Evolutionary conservation across 2,888 invertebrate genomes (phyloP), one percentile per base, ranked within the genome.

Genomic region (Temnothorax rugatulus): DNA sequence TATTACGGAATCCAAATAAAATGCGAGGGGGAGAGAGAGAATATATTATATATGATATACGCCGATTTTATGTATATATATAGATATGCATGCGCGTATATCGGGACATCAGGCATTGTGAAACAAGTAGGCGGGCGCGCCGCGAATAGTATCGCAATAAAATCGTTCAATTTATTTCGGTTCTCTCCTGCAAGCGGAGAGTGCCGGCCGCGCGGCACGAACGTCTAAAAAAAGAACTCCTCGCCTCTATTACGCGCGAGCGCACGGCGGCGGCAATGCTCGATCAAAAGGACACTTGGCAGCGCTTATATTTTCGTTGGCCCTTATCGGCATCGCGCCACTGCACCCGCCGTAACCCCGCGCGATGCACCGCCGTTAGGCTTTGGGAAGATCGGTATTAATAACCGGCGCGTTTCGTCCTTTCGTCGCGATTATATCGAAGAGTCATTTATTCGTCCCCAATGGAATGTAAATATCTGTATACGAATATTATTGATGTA

Each of bases 81-180:
- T 4, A 34, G 34, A 50, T n/a, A 21, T 18, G n/a, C 2, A 52
- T 1, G 2, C 8, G 9, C 8, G 9, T 47, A 76, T 52, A 50
- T 79, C 73, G 52, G 8, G n/a, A 54, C 69, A 79, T 44, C 71
- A 44, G 34, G 57, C 59, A 79, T 79, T 79, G 79, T 79, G 79
- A 79, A 79, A 79, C 47, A 73, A 73, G 74, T 73, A 79, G 79
- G 79, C 59, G 79, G 69, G 8, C 21, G 74, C 73, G 73, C 59
- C 47, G 74, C 71, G 74, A 73, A 79, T 79, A 79, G 79, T 79
- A 79, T 79, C 59, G 79, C 57, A 73, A 79, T 79, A 79, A 79
- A 79, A 79, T 79, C 79, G 79, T 79, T 79, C 74, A 38, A 79
- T 79, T 79, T 79, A 79, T 79, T 79, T 79, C 59, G 79, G 79